phyloP scores from a whole-genome alignment of 2,113 vertebrate species.

The Forbesichthys agassizii region DNA sequence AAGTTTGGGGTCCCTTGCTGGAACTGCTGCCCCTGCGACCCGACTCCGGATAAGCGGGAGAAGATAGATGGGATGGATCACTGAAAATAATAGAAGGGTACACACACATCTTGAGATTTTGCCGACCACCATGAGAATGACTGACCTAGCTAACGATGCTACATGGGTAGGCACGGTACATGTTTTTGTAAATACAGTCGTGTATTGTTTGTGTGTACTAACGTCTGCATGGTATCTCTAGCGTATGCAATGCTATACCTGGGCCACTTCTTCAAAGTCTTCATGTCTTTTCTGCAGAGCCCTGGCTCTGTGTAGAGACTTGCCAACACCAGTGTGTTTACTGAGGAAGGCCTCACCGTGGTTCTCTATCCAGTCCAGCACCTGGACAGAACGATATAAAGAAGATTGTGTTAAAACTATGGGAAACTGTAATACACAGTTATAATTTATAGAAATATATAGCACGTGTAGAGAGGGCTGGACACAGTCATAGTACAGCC shows the following conservation, averaged over 20 bases:
- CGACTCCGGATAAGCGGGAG: too few relatives aligned
- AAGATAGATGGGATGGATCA: too few relatives aligned
- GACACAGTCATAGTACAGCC: too few relatives aligned
- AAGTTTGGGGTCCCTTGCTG: too few relatives aligned
- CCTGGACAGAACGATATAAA: constrained; percentile 68
- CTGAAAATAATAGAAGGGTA: too few relatives aligned
- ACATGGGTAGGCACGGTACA: too few relatives aligned
- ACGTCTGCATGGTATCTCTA: too few relatives aligned
- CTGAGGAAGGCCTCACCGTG: constrained; percentile 97
- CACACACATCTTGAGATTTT: too few relatives aligned
- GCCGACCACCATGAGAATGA: too few relatives aligned
- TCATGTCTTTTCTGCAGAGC: constrained; percentile 97
- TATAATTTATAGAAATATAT: background rate
- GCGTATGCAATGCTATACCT: constrained; percentile 73
- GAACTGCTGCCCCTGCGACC: too few relatives aligned
- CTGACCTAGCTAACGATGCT: too few relatives aligned
- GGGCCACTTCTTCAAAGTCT: constrained; percentile 97
- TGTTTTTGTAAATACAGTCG: too few relatives aligned
- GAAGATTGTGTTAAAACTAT: background rate
- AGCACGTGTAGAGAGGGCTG: background rate
- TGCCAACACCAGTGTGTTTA: constrained; percentile 96
- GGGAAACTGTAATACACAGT: background rate
- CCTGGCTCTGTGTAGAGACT: constrained; percentile 93
- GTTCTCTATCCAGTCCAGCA: constrained; percentile 98
- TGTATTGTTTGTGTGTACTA: background rate